phyloP scores from a whole-genome alignment of 1,140 invertebrate species.

The Schlechtendalia chinensis region DNA sequence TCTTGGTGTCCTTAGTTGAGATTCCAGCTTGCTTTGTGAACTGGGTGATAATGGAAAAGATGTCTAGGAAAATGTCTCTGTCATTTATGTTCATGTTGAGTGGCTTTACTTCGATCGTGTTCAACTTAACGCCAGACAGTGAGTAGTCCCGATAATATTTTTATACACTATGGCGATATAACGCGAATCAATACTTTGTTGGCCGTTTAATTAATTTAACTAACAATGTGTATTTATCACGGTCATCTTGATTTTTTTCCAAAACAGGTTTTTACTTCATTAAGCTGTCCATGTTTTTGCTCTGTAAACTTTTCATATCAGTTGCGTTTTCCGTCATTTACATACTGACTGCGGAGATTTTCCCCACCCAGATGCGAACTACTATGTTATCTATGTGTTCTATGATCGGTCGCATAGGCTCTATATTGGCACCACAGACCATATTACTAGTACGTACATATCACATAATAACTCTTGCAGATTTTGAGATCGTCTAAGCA shows the following conservation, averaged over 20 bases:
- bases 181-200: too few species aligned
- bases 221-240: too few species aligned
- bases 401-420: conserved; percentile 70
- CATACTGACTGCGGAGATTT: conserved; percentile 71
- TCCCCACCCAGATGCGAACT: conserved; percentile 67
- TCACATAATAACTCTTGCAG: too few species aligned
- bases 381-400: conserved; percentile 68
- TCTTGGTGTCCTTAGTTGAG: conserved; percentile 59
- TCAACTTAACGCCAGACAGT: conserved; percentile 52
- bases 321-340: conserved; percentile 70
- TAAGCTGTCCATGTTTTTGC: conserved; percentile 60
- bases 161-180: too few species aligned
- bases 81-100: conserved; percentile 49
- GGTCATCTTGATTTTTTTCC: too few species aligned
- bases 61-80: conserved; percentile 50
- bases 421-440: conserved; percentile 67
- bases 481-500: too few species aligned
- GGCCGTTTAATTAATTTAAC: too few species aligned
- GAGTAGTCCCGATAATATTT: conserved; percentile 10
- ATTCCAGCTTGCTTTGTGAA: conserved; percentile 55
- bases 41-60: conserved; percentile 49
- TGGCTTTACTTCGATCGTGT: conserved; percentile 50
- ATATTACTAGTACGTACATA: conserved; percentile 64
- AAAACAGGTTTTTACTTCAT: conserved; percentile 37
- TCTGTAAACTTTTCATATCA: conserved; percentile 73